These are phyloP conservation scores for Idaea straminata DNA, from an alignment of 2,888 invertebrate genomes.

Conservation along the genomic window DNA sequence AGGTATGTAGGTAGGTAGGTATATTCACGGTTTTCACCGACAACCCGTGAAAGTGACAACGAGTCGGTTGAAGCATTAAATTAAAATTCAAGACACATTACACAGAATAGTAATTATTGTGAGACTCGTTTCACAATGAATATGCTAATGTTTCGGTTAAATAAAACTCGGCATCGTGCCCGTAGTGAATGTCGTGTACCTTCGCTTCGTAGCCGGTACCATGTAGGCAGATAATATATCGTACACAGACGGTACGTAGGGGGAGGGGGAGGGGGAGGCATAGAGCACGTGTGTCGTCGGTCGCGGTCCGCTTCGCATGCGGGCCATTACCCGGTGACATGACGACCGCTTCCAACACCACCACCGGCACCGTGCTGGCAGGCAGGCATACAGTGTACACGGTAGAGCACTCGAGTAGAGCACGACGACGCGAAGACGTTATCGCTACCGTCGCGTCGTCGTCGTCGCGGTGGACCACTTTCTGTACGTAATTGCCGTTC, in stretches of 20 bases:
- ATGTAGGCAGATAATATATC: too few relatives aligned
- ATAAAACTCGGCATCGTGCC: background rate
- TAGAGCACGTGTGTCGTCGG: constrained; percentile 2
- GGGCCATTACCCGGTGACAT: background rate
- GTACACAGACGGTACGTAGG: too few relatives aligned
- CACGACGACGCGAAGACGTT: background rate
- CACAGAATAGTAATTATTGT: constrained; percentile 5
- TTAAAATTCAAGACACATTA: constrained; percentile 4
- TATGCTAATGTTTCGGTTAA: background rate
- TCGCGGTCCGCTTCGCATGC: constrained; percentile 6
- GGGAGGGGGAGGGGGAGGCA: too few relatives aligned
- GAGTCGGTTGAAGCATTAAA: background rate
- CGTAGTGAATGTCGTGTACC: too few relatives aligned
- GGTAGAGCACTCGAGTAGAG: background rate
- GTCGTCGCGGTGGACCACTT: background rate
- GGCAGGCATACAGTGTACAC: background rate
- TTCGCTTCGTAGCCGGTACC: too few relatives aligned
- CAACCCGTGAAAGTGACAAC: background rate
- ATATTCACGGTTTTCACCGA: too few relatives aligned
- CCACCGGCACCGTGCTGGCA: too few relatives aligned
- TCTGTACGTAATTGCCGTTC: too few relatives aligned
- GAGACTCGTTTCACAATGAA: constrained; percentile 2
- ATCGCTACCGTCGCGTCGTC: background rate
- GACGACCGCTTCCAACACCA: too few relatives aligned
- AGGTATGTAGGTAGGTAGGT: too few relatives aligned